Conservation (phyloP, 2,888 invertebrate species). For the Eledone cirrhosa region DNA sequence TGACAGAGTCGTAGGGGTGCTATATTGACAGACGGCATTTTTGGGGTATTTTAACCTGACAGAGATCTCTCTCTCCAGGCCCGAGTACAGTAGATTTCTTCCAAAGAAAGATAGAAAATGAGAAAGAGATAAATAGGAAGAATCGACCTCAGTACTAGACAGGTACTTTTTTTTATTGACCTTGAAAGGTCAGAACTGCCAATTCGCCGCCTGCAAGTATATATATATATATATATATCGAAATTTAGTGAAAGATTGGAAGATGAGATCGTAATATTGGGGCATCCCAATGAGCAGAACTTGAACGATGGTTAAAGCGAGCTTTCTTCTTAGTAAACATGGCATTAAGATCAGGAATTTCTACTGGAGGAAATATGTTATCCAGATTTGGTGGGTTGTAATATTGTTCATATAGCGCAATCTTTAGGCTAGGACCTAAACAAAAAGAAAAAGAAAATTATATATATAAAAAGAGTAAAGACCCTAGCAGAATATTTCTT, state of each 20-base stretch:
- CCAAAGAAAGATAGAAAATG: too few relatives aligned
- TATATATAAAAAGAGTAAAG: not conserved
- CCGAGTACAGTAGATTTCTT: too few relatives aligned
- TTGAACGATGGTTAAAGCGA: constrained; percentile 66
- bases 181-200: too few relatives aligned
- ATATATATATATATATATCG: too few relatives aligned
- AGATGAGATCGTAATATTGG: constrained; percentile 56
- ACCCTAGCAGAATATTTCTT: not conserved
- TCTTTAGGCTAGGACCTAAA: constrained; percentile 56
- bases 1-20: too few relatives aligned
- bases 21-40: too few relatives aligned
- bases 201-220: too few relatives aligned
- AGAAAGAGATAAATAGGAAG: too few relatives aligned
- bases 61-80: too few relatives aligned
- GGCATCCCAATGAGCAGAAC: constrained; percentile 68
- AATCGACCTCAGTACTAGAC: too few relatives aligned
- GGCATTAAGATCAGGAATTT: constrained; percentile 59
- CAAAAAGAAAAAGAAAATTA: constrained; percentile 28
- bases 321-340: constrained; percentile 63
- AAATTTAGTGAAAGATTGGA: not conserved
- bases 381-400: constrained; percentile 60
- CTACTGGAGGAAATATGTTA: constrained; percentile 56
- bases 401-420: constrained; percentile 56
- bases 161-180: too few relatives aligned
- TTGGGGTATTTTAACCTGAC: too few relatives aligned